Base-by-base conservation (phyloP, 2,113 vertebrate genomes). In the Chitala chitala region DNA sequence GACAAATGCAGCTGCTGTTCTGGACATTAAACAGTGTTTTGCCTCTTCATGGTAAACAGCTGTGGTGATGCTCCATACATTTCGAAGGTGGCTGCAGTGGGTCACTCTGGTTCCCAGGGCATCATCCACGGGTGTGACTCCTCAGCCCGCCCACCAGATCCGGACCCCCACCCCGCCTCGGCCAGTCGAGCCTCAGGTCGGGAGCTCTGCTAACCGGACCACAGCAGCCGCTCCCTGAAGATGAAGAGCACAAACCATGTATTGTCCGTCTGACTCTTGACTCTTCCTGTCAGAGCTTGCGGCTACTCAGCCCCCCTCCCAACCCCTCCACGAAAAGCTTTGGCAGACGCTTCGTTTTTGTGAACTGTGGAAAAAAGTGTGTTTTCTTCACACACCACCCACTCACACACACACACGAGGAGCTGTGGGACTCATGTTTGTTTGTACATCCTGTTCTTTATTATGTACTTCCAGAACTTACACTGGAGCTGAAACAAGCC, bases 361-460 rank as follows among this genome's bases (percentile, higher is more conserved):
- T 77, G 78, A 73, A 81, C 78, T 75, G 36, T 58, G 75, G n/a
- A n/a, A n/a, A n/a, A n/a, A n/a, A n/a, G n/a, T n/a, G n/a, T n/a
- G n/a, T n/a, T n/a, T n/a, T n/a, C n/a, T 80, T 82, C 22, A 38
- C 61, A 72, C 76, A 61, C 61, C 71, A 72, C 72, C 24, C 76
- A 72, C 63, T 74, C 73, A 69, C 51, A 53, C 76, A 56, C 75
- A 86, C 86, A 83, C 86, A 87, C 84, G 86, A 85, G 81, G 69
- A 1, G 77, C 76, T 17, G 50, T 58, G 76, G 78, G 75, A 75
- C 10, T 4, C 48, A 68, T 36, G 74, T 71, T 69, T 81, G 80
- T 1, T 59, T 66, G 75, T 17, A 71, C 53, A 8, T n/a, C 51
- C 48, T 40, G 22, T 20, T 46, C 33, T 73, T 59, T 69, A 54